phyloP scores from a whole-genome alignment of 37 sponge, comb jelly and placozoan species.

The Dysidea cf. avara region DNA sequence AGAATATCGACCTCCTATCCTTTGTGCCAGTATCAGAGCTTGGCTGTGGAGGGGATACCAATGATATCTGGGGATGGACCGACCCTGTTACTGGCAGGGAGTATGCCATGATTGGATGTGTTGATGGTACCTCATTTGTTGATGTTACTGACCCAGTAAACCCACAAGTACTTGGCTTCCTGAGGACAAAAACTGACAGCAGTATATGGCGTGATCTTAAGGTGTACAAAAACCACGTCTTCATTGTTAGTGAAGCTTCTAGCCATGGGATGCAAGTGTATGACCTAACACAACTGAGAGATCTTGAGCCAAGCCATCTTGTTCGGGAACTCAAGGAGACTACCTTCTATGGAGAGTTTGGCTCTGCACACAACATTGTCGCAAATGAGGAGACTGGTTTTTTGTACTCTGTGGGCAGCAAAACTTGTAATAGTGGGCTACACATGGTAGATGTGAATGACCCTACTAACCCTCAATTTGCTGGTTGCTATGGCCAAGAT shows the following conservation, averaged over 20 bases:
- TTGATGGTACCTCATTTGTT: constrained; percentile 74
- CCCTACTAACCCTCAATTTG: constrained; percentile 44
- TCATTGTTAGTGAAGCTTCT: constrained; percentile 68
- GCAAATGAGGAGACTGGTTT: constrained; percentile 65
- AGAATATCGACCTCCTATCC: constrained; percentile 60
- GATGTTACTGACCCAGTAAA: constrained; percentile 62
- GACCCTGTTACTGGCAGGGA: constrained; percentile 65
- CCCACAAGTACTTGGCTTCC: constrained; percentile 53
- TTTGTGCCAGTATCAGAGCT: constrained; percentile 46
- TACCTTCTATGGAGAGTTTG: constrained; percentile 38
- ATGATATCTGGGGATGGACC: constrained; percentile 85
- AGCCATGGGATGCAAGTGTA: constrained; percentile 72
- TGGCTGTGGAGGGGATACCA: constrained; percentile 44
- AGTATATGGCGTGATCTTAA: constrained; percentile 73
- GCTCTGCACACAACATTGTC: constrained; percentile 65
- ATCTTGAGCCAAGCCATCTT: background rate
- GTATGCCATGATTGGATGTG: constrained; percentile 62
- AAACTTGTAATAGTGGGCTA: constrained; percentile 59
- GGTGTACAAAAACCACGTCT: constrained; percentile 66
- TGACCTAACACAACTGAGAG: constrained; percentile 47
- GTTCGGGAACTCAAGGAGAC: constrained; percentile 15
- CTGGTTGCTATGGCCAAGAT: constrained; percentile 53
- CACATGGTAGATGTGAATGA: constrained; percentile 62
- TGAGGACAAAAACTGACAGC: constrained; percentile 48
- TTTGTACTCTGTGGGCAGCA: constrained; percentile 59